Conservation (phyloP, 2,888 invertebrate genomes). For the Crossocerus cetratus region DNA sequence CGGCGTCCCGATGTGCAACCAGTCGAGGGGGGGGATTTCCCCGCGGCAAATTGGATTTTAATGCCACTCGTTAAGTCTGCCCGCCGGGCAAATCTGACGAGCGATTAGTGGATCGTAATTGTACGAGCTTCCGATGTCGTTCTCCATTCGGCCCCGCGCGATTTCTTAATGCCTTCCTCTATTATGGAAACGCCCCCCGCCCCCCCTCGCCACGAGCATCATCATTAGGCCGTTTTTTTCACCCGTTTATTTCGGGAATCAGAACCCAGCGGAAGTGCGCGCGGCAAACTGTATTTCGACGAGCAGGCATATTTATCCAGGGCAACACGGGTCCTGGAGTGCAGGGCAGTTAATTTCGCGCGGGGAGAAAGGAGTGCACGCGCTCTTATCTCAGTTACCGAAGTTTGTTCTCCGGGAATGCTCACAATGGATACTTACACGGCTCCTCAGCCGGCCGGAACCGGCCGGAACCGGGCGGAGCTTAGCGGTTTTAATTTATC, state of each 20-base stretch:
- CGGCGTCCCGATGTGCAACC: constrained; percentile 3
- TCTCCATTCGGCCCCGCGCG: neutral
- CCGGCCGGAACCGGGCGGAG: constrained; percentile 32
- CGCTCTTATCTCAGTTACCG: constrained; percentile 12
- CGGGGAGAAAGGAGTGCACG: constrained; percentile 21
- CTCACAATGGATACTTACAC: constrained; percentile 45
- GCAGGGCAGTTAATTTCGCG: constrained; percentile 27
- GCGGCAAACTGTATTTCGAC: no score
- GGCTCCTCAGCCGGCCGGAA: constrained; percentile 42
- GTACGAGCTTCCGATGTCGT: neutral
- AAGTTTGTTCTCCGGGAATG: constrained; percentile 10
- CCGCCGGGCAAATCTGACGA: neutral
- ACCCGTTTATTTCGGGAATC: neutral
- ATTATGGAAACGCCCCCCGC: neutral
- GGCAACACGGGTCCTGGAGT: neutral
- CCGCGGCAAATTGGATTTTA: constrained; percentile 27
- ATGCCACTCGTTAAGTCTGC: constrained; percentile 10
- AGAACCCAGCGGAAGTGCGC: neutral
- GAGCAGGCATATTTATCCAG: constrained; percentile 15
- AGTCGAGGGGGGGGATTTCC: neutral
- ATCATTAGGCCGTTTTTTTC: neutral
- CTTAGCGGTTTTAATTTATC: constrained; percentile 59
- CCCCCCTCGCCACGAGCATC: neutral
- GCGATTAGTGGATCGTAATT: neutral
- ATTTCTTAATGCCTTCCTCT: constrained; percentile 1